phyloP scores from a whole-genome alignment of 1,140 invertebrate genomes.

The Lepidostoma basale region DNA sequence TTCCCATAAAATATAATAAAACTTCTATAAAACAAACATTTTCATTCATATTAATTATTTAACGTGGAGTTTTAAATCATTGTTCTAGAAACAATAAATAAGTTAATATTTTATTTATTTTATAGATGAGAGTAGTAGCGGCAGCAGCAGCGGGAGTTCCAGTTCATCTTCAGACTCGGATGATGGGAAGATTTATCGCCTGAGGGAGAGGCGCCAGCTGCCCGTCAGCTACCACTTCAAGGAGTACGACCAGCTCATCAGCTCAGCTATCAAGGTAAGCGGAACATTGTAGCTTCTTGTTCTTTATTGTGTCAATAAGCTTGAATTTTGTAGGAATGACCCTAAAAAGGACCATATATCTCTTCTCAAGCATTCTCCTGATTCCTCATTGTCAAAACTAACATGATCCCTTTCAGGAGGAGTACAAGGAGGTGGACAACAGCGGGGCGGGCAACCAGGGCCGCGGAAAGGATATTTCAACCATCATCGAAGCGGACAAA shows the following conservation, averaged over 20 bases:
- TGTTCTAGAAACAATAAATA: no score
- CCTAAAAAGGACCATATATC: no score
- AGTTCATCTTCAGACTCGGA: slow-evolving; percentile 63
- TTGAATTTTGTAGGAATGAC: no score
- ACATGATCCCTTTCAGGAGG: slow-evolving; percentile 44
- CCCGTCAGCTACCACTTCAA: slow-evolving; percentile 86
- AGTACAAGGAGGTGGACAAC: slow-evolving; percentile 43
- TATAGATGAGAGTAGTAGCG: slow-evolving; percentile 38
- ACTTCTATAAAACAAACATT: no score
- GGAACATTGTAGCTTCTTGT: background rate
- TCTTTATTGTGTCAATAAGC: no score
- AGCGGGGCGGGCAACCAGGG: slow-evolving; percentile 77
- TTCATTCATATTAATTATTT: no score
- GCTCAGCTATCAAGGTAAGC: slow-evolving; percentile 82
- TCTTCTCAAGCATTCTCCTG: no score
- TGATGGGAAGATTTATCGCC: slow-evolving; percentile 80
- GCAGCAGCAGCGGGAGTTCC: slow-evolving; percentile 48
- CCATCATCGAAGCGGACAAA: slow-evolving; percentile 83
- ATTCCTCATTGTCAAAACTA: no score
- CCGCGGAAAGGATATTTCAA: slow-evolving; percentile 87
- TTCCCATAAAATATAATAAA: no score
- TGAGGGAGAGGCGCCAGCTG: slow-evolving; percentile 74
- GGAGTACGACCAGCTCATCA: slow-evolving; percentile 93
- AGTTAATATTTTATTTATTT: slow-evolving; percentile 1
- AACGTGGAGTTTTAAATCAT: no score